A percentile compares a stretch with the other conserved stretches of the same genome.
These are phyloP conservation scores for Okamejei kenojei DNA, from an alignment of 2,797 vertebrate genomes.

Conservation along the genomic window DNA sequence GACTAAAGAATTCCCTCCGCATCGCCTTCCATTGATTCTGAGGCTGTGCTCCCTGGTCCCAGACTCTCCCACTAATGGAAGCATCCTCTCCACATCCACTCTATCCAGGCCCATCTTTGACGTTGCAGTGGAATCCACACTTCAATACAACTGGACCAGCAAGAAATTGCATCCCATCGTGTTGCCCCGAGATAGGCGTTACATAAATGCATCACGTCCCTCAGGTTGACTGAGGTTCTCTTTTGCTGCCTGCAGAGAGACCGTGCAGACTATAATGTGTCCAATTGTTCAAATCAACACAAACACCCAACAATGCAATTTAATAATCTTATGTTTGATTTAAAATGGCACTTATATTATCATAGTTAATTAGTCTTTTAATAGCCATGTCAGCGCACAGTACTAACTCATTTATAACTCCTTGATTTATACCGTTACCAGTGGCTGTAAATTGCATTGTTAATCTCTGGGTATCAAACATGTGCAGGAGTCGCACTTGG, in stretches of 20 bases:
- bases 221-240: background rate
- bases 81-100: too few relatives aligned
- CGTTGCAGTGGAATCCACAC: background rate
- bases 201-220: background rate
- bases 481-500: background rate
- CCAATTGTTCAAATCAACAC: background rate
- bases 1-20: too few relatives aligned
- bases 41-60: too few relatives aligned
- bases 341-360: slow-evolving; percentile 18
- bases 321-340: slow-evolving; percentile 31
- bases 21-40: too few relatives aligned
- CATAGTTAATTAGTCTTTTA: slow-evolving; percentile 30
- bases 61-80: too few relatives aligned
- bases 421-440: slow-evolving; percentile 11
- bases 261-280: background rate
- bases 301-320: slow-evolving; percentile 15
- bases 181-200: too few relatives aligned
- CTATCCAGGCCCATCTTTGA: too few relatives aligned
- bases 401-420: slow-evolving; percentile 24
- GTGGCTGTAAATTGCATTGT: background rate
- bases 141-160: background rate
- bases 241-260: background rate
- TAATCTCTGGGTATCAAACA: slow-evolving; percentile 21
- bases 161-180: background rate
- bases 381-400: slow-evolving; percentile 10